Evolutionary conservation across 2,888 invertebrate species (phyloP).

Genomic region (Lepidochrysops patricia): DNA sequence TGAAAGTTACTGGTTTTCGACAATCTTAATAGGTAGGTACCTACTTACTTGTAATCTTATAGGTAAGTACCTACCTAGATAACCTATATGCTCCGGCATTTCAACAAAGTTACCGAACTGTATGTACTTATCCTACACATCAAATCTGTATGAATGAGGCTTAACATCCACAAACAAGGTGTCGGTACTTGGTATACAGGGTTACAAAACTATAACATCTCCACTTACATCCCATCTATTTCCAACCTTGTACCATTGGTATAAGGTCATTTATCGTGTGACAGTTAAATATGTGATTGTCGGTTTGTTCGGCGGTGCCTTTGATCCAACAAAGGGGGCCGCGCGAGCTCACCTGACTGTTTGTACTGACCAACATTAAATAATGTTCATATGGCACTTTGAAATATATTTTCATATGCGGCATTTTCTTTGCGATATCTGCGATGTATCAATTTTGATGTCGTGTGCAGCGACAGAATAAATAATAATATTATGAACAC

Average conservation of each 20-base stretch:
- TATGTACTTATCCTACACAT: not conserved
- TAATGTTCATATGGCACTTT: slow-evolving; percentile 17
- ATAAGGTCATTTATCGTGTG: slow-evolving; percentile 14
- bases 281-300: slow-evolving; percentile 16
- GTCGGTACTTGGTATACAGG: not conserved
- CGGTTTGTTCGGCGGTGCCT: slow-evolving; percentile 51
- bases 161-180: slow-evolving; percentile 2
- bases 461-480: not conserved
- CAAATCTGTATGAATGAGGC: not conserved
- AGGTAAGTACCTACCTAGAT: too few relatives aligned
- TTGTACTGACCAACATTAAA: slow-evolving; percentile 24
- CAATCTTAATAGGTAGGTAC: too few relatives aligned
- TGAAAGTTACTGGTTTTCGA: too few relatives aligned
- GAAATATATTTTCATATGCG: not conserved
- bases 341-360: slow-evolving; percentile 68
- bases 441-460: not conserved
- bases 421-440: not conserved
- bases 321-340: slow-evolving; percentile 68
- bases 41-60: too few relatives aligned
- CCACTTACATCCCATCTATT: not conserved
- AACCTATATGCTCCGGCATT: too few relatives aligned
- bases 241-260: not conserved
- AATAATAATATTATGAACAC: too few relatives aligned
- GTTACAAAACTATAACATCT: slow-evolving; percentile 9
- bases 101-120: too few relatives aligned